phyloP scores from a whole-genome alignment of 1,140 invertebrate genomes.

The Diachasmimorpha longicaudata region DNA sequence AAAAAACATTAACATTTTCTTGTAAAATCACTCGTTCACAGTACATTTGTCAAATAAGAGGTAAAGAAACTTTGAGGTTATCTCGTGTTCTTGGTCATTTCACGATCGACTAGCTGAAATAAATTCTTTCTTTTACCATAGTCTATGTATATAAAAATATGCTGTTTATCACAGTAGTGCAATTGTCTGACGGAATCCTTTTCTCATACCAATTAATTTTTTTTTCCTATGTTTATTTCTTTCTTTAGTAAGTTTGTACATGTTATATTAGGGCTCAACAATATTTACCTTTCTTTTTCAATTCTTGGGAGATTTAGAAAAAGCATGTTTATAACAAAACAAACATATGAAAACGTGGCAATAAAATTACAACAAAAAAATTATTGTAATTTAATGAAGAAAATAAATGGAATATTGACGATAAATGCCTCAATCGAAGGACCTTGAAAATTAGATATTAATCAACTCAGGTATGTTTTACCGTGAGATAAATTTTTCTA shows the following conservation, averaged over 20 bases:
- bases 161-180: background rate
- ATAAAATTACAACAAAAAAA: constrained; percentile 11
- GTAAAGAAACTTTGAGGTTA: background rate
- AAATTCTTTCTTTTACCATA: constrained; percentile 5
- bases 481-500: constrained; percentile 12
- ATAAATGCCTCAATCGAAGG: constrained; percentile 10
- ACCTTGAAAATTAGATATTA: constrained; percentile 6
- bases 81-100: background rate
- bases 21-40: too few relatives aligned
- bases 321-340: background rate
- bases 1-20: too few relatives aligned
- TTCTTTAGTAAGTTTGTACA: background rate
- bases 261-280: background rate
- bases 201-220: background rate
- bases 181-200: background rate
- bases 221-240: background rate
- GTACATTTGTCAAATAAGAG: too few relatives aligned
- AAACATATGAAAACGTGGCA: constrained; percentile 13
- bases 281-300: background rate
- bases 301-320: background rate
- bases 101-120: background rate
- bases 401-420: constrained; percentile 1
- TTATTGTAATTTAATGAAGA: background rate
- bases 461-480: constrained; percentile 1
- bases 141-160: background rate